Evolutionary conservation across 2,113 vertebrate species (phyloP).

Genomic region (Diadophis punctatus): DNA sequence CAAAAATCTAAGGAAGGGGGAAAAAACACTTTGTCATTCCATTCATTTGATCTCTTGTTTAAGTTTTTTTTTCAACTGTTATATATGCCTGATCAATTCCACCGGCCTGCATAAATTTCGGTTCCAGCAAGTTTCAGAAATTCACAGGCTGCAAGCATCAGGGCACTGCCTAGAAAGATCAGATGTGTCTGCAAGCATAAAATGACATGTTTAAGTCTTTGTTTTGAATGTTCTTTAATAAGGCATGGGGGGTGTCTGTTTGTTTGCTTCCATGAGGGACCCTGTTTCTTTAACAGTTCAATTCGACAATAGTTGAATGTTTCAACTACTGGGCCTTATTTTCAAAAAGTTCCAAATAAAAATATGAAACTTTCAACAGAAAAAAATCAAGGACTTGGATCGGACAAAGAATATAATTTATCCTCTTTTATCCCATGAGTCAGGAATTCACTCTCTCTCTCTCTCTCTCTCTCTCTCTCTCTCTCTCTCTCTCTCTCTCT

Average conservation of each 20-base stretch:
- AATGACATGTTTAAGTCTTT: conserved; percentile 53
- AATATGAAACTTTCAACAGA: conserved; percentile 51
- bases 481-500: too few species aligned
- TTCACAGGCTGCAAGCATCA: conserved; percentile 42
- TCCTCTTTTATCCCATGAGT: not conserved
- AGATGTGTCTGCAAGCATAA: conserved; percentile 41
- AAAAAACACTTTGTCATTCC: conserved; percentile 9
- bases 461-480: too few species aligned
- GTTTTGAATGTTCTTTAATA: conserved; percentile 59
- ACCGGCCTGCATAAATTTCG: conserved; percentile 36
- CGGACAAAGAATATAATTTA: conserved; percentile 36
- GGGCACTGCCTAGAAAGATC: conserved; percentile 58
- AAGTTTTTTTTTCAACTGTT: conserved; percentile 19
- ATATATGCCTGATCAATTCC: conserved; percentile 14
- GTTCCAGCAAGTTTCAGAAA: conserved; percentile 23
- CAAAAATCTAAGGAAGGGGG: not conserved
- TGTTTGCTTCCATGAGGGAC: conserved; percentile 38
- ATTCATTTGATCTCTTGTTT: conserved; percentile 25
- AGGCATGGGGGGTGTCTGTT: conserved; percentile 4
- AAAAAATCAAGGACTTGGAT: conserved; percentile 50
- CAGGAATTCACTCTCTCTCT: conserved; percentile 29
- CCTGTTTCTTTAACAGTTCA: conserved; percentile 37
- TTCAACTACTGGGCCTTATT: conserved; percentile 53
- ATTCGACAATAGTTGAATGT: conserved; percentile 11
- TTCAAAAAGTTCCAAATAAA: conserved; percentile 60